Evolutionary conservation across 2,113 vertebrate species (phyloP), one percentile per base, ranked within the genome.

Genomic region (Austrofundulus limnaeus): DNA sequence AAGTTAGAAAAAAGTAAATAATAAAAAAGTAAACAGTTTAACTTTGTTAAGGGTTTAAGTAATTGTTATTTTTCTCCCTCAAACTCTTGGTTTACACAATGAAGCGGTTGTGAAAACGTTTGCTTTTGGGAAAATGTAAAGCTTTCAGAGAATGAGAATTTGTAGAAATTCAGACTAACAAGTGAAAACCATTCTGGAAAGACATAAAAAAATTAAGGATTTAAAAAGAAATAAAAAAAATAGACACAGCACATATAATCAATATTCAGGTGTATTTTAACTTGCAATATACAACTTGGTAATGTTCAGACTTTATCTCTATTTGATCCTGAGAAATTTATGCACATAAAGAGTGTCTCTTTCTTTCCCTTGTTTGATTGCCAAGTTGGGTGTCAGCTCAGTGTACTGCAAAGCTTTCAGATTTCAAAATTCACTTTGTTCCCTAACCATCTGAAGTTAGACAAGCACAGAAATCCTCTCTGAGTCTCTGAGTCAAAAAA

Each of bases 361-460:
- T 66, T 78, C 46, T 56, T 57, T 50, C 48, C 53, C 24, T 67
- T 63, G 69, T 75, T 72, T 69, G 52, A 63, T 50, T 76, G 43
- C 64, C 16, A 31, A 57, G 52, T 68, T 38, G 41, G 66, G 64
- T 60, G 70, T 71, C 66, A 38, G 66, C 65, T 58, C 54, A 5
- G 53, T 69, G 61, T 61, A 19, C 74, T 14, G 66, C 34, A 10
- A 66, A 82, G 60, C 53, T 68, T 53, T 73, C 70, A 70, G 52
- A 72, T 62, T 71, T 59, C 66, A 73, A 85, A 81, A 84, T 78
- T 72, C 73, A 69, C 81, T 87, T 85, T 86, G 79, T 82, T 83
- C 75, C 75, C 8, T 58, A 61, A 77, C 61, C 50, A 75, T 84
- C 72, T 81, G 85, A 84, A 82, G 70, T 61, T 45, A 45, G 57